Conservation (phyloP, 2,113 vertebrate species). For the Atlantisia rogersi region DNA sequence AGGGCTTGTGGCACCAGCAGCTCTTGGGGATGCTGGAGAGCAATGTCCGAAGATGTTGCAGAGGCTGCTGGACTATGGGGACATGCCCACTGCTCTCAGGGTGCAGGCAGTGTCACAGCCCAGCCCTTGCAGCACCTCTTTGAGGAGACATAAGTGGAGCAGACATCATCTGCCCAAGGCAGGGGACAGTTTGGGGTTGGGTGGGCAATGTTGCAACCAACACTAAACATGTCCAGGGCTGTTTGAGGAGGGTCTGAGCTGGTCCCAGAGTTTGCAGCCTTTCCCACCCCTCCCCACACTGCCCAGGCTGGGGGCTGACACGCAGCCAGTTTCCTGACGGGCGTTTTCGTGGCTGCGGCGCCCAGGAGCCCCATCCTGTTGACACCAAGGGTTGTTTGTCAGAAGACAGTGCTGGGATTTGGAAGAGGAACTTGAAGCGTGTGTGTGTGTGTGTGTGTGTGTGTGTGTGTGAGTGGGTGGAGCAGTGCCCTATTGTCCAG, state of each 20-base stretch:
- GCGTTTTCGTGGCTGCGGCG: rapidly evolving
- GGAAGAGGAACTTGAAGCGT: constrained; percentile 14
- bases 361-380: background rate
- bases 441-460: too few species aligned
- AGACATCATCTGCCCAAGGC: background rate
- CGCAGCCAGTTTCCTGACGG: background rate
- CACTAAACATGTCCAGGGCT: background rate
- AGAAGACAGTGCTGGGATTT: background rate
- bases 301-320: background rate
- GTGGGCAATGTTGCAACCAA: rapidly evolving
- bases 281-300: background rate
- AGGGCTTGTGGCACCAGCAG: background rate
- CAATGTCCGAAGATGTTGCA: background rate
- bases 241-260: background rate
- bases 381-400: background rate
- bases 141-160: background rate
- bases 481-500: background rate
- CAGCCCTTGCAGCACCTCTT: background rate
- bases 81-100: background rate
- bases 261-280: background rate
- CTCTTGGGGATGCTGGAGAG: background rate
- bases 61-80: background rate
- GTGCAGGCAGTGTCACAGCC: background rate
- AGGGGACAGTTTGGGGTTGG: background rate
- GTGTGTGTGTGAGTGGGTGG: too few species aligned